Evolutionary conservation across 1,140 invertebrate species (phyloP).

Genomic region (Temnothorax longispinosus): DNA sequence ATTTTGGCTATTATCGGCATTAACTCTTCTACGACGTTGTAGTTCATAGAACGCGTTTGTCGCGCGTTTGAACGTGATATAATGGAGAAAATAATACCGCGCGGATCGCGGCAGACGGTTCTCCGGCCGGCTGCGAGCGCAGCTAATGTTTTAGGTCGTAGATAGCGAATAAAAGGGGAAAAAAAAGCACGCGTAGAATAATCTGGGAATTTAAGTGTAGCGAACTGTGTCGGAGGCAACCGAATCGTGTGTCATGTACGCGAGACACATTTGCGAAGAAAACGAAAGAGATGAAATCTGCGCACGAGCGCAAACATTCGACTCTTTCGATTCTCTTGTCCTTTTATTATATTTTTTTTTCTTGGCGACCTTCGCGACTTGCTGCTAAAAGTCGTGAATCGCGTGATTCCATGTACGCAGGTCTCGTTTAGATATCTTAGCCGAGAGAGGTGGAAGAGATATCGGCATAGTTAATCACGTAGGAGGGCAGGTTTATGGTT

Average conservation of each 20-base stretch:
- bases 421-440: slow-evolving; percentile 65
- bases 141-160: slow-evolving; percentile 75
- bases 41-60: slow-evolving; percentile 68
- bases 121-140: slow-evolving; percentile 35
- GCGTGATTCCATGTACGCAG: slow-evolving; percentile 66
- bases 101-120: slow-evolving; percentile 24
- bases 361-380: slow-evolving; percentile 62
- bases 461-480: slow-evolving; percentile 50
- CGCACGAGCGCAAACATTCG: slow-evolving; percentile 74
- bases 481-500: slow-evolving; percentile 72
- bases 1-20: slow-evolving; percentile 80
- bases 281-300: slow-evolving; percentile 63
- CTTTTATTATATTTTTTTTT: slow-evolving; percentile 58
- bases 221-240: slow-evolving; percentile 37
- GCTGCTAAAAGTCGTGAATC: slow-evolving; percentile 60
- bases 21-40: slow-evolving; percentile 72
- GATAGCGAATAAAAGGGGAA: slow-evolving; percentile 67
- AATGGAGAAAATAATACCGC: slow-evolving; percentile 43
- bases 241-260: slow-evolving; percentile 31
- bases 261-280: slow-evolving; percentile 60
- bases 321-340: slow-evolving; percentile 62
- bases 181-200: slow-evolving; percentile 18
- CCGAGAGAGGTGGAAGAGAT: slow-evolving; percentile 38
- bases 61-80: slow-evolving; percentile 26
- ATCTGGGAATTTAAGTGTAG: slow-evolving; percentile 53